Percentiles rank a stretch among this genome's conserved stretches.
Conservation (phyloP, 2,113 vertebrate species). For the Cebus imitator region DNA sequence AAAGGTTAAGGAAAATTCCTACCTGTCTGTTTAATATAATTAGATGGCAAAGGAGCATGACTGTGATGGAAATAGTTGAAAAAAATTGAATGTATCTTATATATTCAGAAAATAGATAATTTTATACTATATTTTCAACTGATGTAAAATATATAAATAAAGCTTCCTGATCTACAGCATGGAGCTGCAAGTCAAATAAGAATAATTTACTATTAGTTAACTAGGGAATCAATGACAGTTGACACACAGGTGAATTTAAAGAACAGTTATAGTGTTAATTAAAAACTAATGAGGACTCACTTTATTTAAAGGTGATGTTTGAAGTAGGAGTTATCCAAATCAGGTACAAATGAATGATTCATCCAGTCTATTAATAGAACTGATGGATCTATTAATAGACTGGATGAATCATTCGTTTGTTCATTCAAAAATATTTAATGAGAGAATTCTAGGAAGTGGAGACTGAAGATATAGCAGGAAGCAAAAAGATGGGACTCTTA, state of each 20-base stretch:
- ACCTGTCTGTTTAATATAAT: background rate
- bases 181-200: background rate
- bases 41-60: background rate
- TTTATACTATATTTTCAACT: background rate
- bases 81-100: background rate
- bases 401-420: background rate
- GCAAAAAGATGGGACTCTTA: background rate
- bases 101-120: background rate
- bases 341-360: background rate
- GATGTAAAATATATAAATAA: background rate
- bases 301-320: background rate
- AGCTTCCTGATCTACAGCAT: background rate
- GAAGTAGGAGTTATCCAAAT: background rate
- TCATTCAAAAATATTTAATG: conserved; percentile 35
- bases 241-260: conserved; percentile 1
- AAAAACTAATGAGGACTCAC: background rate
- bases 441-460: background rate
- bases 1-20: background rate
- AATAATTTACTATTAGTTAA: background rate
- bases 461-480: background rate
- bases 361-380: background rate
- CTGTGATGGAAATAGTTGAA: background rate
- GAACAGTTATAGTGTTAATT: background rate
- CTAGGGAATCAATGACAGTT: background rate
- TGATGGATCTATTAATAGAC: background rate